Evolutionary conservation across 2,797 vertebrate species (phyloP).

Genomic region (Spinus pinus): DNA sequence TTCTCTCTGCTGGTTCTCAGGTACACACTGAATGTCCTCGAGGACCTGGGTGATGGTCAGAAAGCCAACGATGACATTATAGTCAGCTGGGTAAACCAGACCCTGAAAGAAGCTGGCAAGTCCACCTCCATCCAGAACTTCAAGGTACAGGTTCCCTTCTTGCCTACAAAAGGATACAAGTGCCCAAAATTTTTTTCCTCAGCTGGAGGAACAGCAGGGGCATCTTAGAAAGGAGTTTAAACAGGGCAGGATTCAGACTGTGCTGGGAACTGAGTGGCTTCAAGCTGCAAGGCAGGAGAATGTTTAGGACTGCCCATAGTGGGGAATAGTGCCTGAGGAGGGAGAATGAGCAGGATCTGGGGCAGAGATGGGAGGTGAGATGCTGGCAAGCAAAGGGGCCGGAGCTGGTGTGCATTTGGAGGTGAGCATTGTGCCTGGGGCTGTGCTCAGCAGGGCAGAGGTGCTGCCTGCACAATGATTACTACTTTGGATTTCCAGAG

Average conservation of each 20-base stretch:
- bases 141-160: constrained; percentile 79
- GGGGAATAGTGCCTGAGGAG: not conserved
- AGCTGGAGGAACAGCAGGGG: not conserved
- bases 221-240: not conserved
- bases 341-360: not conserved
- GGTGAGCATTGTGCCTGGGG: not conserved
- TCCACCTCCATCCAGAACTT: constrained; percentile 89
- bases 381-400: not conserved
- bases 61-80: constrained; percentile 93
- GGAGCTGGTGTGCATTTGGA: not conserved
- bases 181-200: not conserved
- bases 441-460: not conserved
- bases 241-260: not conserved
- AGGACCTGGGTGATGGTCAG: constrained; percentile 88
- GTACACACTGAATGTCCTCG: constrained; percentile 91
- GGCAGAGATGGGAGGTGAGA: not conserved
- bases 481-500: not conserved
- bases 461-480: not conserved
- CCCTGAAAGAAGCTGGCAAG: constrained; percentile 85
- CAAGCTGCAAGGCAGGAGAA: not conserved
- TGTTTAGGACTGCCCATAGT: not conserved
- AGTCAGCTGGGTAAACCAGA: constrained; percentile 91
- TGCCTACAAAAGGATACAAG: not conserved
- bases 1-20: constrained; percentile 67
- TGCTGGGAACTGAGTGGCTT: not conserved